phyloP scores from a whole-genome alignment of 37 sponge, comb jelly and placozoan genomes.

The Spongia lamella region DNA sequence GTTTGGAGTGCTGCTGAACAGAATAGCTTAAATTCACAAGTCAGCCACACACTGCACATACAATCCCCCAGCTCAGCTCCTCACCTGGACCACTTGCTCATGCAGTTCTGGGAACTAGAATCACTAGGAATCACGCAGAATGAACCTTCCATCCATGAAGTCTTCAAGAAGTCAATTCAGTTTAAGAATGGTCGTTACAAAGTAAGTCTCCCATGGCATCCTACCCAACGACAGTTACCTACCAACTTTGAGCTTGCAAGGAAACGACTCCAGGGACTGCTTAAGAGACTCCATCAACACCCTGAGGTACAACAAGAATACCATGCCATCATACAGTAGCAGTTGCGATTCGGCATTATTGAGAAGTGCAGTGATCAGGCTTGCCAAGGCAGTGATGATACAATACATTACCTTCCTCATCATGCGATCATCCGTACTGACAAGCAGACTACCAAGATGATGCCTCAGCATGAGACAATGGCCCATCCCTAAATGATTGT shows the following conservation, averaged over 20 bases:
- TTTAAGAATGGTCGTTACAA: constrained; percentile 1
- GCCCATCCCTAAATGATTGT: constrained; percentile 34
- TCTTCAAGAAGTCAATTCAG: background rate
- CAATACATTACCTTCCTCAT: constrained; percentile 28
- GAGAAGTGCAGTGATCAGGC: background rate
- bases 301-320: constrained; percentile 15
- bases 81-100: background rate
- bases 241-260: constrained; percentile 11
- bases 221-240: background rate
- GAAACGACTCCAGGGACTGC: constrained; percentile 7
- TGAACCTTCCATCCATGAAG: background rate
- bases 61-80: background rate
- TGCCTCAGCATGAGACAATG: constrained; percentile 10
- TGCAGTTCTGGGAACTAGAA: constrained; percentile 16
- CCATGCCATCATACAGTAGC: constrained; percentile 3
- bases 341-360: constrained; percentile 6
- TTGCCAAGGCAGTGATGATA: background rate
- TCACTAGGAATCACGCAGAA: background rate
- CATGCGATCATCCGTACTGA: constrained; percentile 28
- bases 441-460: constrained; percentile 33
- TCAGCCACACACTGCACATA: constrained; percentile 13
- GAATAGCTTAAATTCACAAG: background rate
- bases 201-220: constrained; percentile 17
- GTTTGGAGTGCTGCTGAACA: background rate
- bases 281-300: constrained; percentile 6